Conservation (phyloP, 2,797 vertebrate genomes). For the Antrozous pallidus region DNA sequence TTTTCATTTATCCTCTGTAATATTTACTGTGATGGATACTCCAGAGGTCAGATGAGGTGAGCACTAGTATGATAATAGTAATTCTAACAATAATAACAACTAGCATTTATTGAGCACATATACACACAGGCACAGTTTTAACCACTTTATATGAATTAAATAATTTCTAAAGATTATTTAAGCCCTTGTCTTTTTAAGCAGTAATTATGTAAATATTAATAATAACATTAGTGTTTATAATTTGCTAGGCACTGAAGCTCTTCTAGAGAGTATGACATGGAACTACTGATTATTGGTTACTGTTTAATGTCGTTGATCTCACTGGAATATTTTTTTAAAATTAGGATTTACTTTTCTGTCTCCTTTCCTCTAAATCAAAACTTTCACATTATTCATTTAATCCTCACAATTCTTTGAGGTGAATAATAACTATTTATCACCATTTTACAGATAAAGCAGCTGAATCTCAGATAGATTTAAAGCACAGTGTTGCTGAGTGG, state of each 20-base stretch:
- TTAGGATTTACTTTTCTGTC: background rate
- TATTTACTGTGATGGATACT: background rate
- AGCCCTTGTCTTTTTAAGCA: background rate
- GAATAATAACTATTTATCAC: background rate
- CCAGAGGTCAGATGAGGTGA: background rate
- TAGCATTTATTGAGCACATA: background rate
- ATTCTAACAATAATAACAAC: background rate
- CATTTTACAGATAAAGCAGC: conserved; percentile 14
- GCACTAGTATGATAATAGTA: background rate
- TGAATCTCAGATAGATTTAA: background rate
- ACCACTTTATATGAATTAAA: background rate
- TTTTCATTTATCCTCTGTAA: background rate
- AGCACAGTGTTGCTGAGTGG: background rate
- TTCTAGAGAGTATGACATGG: background rate
- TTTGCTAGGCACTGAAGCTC: background rate
- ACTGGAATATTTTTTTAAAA: background rate
- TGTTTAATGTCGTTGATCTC: background rate
- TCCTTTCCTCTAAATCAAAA: conserved; percentile 5
- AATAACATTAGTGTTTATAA: background rate
- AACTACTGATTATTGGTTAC: conserved; percentile 3
- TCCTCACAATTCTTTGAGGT: background rate
- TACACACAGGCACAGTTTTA: background rate
- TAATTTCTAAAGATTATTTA: conserved; percentile 15
- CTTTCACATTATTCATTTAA: conserved; percentile 4
- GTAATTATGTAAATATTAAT: background rate